Evolutionary conservation across 2,113 vertebrate species (phyloP).

Genomic region (Accipiter cooperii): DNA sequence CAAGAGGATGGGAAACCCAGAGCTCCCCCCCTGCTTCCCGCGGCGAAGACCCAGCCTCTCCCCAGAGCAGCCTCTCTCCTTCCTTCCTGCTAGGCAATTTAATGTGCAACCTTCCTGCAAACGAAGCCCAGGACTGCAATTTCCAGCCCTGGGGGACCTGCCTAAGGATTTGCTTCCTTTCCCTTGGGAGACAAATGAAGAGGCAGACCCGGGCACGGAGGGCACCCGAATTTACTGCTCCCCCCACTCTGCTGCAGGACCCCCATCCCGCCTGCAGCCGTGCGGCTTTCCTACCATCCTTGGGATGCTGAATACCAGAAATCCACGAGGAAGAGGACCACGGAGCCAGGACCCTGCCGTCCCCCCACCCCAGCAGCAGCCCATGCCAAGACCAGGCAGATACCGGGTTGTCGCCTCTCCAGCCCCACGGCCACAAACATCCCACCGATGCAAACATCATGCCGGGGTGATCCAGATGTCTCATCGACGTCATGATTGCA

Average conservation of each 20-base stretch:
- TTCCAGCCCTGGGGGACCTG: background rate
- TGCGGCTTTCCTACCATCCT: no score
- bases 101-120: background rate
- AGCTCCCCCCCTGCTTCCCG: no score
- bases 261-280: background rate
- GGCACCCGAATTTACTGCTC: background rate
- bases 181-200: background rate
- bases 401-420: background rate
- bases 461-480: background rate
- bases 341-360: fast-evolving
- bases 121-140: background rate
- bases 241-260: background rate
- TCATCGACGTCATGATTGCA: background rate
- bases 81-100: background rate
- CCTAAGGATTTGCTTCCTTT: background rate
- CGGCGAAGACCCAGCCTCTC: background rate
- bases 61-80: background rate
- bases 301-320: background rate
- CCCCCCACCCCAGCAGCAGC: background rate
- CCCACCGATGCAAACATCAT: background rate
- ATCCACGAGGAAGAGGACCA: background rate
- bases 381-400: background rate
- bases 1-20: background rate
- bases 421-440: fast-evolving
- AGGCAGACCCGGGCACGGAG: background rate